phyloP scores from a whole-genome alignment of 2,888 invertebrate genomes.

The Leucophenga maculata region DNA sequence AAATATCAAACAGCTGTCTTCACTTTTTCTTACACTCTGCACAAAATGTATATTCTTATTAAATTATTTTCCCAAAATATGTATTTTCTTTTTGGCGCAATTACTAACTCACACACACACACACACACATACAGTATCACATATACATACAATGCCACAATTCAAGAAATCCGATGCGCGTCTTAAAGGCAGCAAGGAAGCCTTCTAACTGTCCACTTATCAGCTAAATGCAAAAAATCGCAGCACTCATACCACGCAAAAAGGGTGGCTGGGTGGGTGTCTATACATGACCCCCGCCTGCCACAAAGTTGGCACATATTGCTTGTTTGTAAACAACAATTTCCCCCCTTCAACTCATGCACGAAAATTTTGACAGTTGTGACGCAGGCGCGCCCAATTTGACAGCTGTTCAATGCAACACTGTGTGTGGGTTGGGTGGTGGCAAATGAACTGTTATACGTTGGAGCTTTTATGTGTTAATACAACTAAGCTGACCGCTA shows the following conservation, averaged over 20 bases:
- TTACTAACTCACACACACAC: slow-evolving; percentile 20
- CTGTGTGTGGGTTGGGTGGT: not conserved
- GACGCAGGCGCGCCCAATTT: not conserved
- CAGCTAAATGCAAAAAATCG: not conserved
- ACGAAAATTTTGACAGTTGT: not conserved
- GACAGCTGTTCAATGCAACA: not conserved
- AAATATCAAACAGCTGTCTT: too few species aligned
- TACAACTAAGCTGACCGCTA: too few species aligned
- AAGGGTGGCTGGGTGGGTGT: not conserved
- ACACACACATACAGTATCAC: slow-evolving; percentile 30
- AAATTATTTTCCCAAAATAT: too few species aligned
- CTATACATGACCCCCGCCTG: not conserved
- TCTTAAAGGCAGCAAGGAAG: not conserved
- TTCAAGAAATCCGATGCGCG: not conserved
- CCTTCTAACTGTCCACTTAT: not conserved
- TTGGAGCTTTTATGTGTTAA: too few species aligned
- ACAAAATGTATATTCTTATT: too few species aligned
- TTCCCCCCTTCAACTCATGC: too few species aligned
- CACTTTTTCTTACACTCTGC: too few species aligned
- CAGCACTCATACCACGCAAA: too few species aligned
- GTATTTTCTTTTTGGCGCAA: too few species aligned
- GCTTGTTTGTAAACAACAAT: not conserved
- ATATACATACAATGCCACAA: too few species aligned
- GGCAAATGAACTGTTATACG: too few species aligned
- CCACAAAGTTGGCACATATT: too few species aligned